Base-by-base conservation (phyloP, 2,888 invertebrate species). In the Leistus spinibarbis region DNA sequence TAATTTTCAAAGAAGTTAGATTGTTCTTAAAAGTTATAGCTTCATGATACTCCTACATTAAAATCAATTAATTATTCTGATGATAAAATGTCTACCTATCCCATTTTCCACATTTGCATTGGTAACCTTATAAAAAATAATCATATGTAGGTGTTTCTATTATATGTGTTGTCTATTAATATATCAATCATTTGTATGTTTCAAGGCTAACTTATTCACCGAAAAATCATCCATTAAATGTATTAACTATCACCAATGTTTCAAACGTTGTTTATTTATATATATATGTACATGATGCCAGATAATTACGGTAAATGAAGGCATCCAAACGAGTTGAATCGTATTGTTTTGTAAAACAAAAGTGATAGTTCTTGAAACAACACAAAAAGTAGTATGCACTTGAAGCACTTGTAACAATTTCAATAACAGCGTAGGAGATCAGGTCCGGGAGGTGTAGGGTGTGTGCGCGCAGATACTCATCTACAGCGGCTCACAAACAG, bases 391-490 rank as follows among this genome's bases (percentile, higher is more conserved):
- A n/a, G 54, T 17, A 53, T 22, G 62, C 60, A 64, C 62, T 68
- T 68, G 68, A 16, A 54, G 19, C 16, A 54, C 67, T 67, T 69
- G 66, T 73, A 73, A 73, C 66, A 73, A 73, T 73, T 73, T 67
- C 66, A 73, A 73, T 73, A 73, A 73, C 73, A 73, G 73, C 62
- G 73, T 73, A 73, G 73, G 73, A 60, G 54, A 73, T 57, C 67
- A 67, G 60, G 67, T 73, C 17, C n/a, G 23, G 20, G 53, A 40
- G 27, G 54, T 56, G 20, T 24, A 72, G 72, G 57, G 72, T 72
- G 65, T 62, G n/a, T 40, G 40, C 40, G 69, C 23, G 19, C 40
- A 53, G 56, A 60, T 70, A 24, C 40, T 65, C 22, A 40, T 70
- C 70, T 19, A 53, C 73, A 60, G 73, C 54, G 67, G 54, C 57